Evolutionary conservation across 2,113 vertebrate genomes (phyloP).

Genomic region (Sprattus sprattus): DNA sequence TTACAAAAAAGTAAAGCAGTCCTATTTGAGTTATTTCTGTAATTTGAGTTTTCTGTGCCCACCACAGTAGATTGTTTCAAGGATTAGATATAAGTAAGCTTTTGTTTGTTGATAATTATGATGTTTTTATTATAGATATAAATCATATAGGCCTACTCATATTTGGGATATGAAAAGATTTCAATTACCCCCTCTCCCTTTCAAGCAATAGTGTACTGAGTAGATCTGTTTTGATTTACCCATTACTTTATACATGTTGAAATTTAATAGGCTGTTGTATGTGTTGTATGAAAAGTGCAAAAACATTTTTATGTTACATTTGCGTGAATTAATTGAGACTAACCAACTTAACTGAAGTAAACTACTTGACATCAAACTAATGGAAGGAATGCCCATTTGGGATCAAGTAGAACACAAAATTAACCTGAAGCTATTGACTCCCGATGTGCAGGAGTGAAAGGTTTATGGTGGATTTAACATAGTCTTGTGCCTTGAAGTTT

Average conservation of each 20-base stretch:
- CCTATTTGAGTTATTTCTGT: conserved; percentile 23
- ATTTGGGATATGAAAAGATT: conserved; percentile 32
- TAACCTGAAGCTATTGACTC: conserved; percentile 40
- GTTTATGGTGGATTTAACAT: conserved; percentile 60
- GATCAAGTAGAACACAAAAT: conserved; percentile 33
- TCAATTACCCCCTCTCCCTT: conserved; percentile 37
- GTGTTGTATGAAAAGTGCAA: conserved; percentile 22
- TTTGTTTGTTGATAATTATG: not conserved
- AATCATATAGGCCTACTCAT: conserved; percentile 24
- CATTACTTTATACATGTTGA: conserved; percentile 33
- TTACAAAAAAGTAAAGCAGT: not conserved
- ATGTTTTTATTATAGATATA: conserved; percentile 14
- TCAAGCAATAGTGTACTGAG: conserved; percentile 50
- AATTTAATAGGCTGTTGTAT: conserved; percentile 39
- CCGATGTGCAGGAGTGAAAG: conserved; percentile 44
- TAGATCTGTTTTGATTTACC: conserved; percentile 44
- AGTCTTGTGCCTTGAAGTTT: conserved; percentile 66
- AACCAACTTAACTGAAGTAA: conserved; percentile 31
- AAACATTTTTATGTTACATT: conserved; percentile 27
- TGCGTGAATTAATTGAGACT: conserved; percentile 32
- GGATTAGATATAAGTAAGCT: not conserved
- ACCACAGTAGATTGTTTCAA: conserved; percentile 5
- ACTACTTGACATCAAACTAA: conserved; percentile 38
- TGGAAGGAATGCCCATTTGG: conserved; percentile 31
- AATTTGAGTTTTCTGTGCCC: not conserved